Conservation (phyloP, 2,113 vertebrate species). For the Semnopithecus entellus region DNA sequence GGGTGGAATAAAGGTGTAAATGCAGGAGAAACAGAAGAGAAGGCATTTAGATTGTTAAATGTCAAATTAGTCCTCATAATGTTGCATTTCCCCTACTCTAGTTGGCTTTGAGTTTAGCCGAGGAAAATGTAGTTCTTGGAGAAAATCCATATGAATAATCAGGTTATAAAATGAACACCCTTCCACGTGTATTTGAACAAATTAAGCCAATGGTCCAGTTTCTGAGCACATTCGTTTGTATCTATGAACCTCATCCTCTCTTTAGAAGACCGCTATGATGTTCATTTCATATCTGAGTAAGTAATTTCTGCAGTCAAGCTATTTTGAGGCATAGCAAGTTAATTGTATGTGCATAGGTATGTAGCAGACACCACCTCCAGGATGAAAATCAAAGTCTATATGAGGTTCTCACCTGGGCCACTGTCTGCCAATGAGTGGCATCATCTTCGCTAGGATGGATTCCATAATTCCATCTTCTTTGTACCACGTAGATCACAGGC, state of each 20-base stretch:
- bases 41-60: fast-evolving
- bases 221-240: background rate
- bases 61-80: background rate
- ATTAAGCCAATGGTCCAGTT: fast-evolving
- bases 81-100: fast-evolving
- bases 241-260: background rate
- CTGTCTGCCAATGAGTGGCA: slow-evolving; percentile 92
- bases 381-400: fast-evolving
- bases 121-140: background rate
- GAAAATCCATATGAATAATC: background rate
- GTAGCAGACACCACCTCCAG: fast-evolving
- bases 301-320: background rate
- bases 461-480: slow-evolving; percentile 95
- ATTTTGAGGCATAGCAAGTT: background rate
- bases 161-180: background rate
- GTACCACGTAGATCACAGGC: slow-evolving; percentile 95
- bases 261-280: background rate
- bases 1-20: slow-evolving; percentile 30
- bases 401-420: slow-evolving; percentile 89
- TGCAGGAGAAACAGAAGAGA: background rate
- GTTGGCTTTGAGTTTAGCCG: background rate
- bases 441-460: slow-evolving; percentile 97
- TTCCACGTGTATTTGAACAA: background rate
- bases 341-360: background rate
- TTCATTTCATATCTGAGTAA: background rate